Conservation (phyloP, 2,888 invertebrate genomes). For the Tanytarsus gracilentus region DNA sequence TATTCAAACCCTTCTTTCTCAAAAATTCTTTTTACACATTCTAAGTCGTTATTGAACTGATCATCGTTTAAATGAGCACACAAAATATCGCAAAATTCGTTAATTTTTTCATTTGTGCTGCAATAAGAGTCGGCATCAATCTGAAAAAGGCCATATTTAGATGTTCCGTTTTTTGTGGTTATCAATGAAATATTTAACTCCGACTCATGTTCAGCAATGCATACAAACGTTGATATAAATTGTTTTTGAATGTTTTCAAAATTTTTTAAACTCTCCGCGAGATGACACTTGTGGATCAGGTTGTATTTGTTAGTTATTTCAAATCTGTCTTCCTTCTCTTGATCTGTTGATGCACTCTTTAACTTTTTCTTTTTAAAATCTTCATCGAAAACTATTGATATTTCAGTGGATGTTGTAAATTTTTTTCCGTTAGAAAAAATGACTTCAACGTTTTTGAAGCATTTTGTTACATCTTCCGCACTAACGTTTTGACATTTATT, state of each 20-base stretch:
- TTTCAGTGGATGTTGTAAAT: constrained; percentile 2
- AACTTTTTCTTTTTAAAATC: background rate
- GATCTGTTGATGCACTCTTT: no score
- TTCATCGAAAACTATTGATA: background rate
- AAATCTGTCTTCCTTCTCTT: background rate
- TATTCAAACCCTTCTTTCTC: constrained; percentile 33
- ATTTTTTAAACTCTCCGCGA: background rate
- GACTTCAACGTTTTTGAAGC: background rate
- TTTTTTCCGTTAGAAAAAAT: background rate
- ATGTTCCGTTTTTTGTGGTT: constrained; percentile 45
- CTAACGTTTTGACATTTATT: background rate
- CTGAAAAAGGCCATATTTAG: constrained; percentile 57
- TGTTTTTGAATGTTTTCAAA: background rate
- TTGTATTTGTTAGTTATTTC: background rate
- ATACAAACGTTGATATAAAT: constrained; percentile 53
- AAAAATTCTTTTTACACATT: constrained; percentile 51
- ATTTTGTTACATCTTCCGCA: background rate
- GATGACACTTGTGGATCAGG: background rate
- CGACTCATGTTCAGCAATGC: constrained; percentile 63
- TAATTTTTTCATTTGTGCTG: constrained; percentile 42
- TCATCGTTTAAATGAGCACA: constrained; percentile 53
- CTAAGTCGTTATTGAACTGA: constrained; percentile 55
- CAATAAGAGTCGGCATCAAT: constrained; percentile 58
- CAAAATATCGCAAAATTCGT: constrained; percentile 49
- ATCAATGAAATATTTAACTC: constrained; percentile 55